Conservation (phyloP, 2,888 invertebrate species). For the Pristionchus maxplancki region DNA sequence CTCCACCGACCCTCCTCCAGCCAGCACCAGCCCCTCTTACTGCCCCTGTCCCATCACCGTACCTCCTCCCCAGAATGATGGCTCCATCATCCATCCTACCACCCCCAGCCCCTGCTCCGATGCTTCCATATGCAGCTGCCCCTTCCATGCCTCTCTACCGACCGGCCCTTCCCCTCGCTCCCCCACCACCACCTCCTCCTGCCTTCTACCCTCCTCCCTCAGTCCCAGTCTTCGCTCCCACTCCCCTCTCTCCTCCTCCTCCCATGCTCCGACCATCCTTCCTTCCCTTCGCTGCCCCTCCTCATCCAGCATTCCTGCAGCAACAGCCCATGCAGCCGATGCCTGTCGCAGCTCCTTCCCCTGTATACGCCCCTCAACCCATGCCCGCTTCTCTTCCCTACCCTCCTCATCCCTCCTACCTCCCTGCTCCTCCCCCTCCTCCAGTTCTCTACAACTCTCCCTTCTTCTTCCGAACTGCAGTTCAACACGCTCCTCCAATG, state of each 20-base stretch:
- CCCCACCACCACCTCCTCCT: neutral
- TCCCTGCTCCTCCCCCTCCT: neutral
- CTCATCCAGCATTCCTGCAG: neutral
- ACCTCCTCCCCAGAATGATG: neutral
- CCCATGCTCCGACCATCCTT: neutral
- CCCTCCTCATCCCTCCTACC: neutral
- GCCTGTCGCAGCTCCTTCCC: neutral
- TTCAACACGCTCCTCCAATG: slow-evolving; percentile 7
- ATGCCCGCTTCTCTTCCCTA: neutral
- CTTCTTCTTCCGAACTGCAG: slow-evolving; percentile 20
- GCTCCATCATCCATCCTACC: neutral
- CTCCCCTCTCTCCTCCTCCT: neutral
- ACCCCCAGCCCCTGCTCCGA: neutral
- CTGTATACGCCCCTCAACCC: neutral
- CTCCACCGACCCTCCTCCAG: neutral
- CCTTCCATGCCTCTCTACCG: neutral
- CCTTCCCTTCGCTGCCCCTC: neutral
- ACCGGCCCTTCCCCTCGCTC: neutral
- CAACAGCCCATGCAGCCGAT: neutral
- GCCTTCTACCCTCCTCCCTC: neutral
- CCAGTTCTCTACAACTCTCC: slow-evolving; percentile 28
- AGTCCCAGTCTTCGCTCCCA: neutral
- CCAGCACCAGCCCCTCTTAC: neutral
- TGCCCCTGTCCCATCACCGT: neutral
- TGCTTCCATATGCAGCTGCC: neutral